Conservation (phyloP, 1,140 invertebrate species). For the Drosophila seguyi region DNA sequence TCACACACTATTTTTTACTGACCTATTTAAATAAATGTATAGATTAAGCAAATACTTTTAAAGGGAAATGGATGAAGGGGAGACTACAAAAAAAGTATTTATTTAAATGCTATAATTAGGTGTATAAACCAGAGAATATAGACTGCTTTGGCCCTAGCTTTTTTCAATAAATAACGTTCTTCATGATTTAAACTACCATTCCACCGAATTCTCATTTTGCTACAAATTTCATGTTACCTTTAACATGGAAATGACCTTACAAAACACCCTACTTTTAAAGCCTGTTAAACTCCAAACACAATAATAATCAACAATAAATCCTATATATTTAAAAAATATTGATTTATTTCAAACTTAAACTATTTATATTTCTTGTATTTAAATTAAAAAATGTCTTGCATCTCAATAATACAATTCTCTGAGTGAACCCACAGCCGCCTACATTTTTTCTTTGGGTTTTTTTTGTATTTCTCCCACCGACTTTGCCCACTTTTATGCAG, state of each 20-base stretch:
- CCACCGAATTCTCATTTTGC: background rate
- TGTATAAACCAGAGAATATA: too few species aligned
- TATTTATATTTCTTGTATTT: background rate
- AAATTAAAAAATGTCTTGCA: background rate
- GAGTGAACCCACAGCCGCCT: constrained; percentile 49
- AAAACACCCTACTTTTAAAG: too few species aligned
- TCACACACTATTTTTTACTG: background rate
- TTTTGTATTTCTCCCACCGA: constrained; percentile 11
- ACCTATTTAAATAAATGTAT: constrained; percentile 9
- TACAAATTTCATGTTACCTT: background rate
- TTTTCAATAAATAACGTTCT: accelerated
- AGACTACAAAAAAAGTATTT: background rate
- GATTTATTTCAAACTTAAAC: background rate
- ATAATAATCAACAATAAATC: too few species aligned
- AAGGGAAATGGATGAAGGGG: background rate
- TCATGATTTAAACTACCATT: background rate
- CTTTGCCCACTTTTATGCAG: constrained; percentile 38
- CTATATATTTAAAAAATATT: background rate
- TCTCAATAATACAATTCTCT: background rate
- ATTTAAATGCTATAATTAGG: too few species aligned
- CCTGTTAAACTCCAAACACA: too few species aligned
- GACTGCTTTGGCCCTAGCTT: background rate
- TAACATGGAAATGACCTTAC: background rate
- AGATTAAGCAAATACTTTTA: background rate
- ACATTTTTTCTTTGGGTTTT: constrained; percentile 40